Evolutionary conservation across 2,888 invertebrate genomes (phyloP), one percentile per base, ranked within the genome.

Genomic region (Ernsta delagoae): DNA sequence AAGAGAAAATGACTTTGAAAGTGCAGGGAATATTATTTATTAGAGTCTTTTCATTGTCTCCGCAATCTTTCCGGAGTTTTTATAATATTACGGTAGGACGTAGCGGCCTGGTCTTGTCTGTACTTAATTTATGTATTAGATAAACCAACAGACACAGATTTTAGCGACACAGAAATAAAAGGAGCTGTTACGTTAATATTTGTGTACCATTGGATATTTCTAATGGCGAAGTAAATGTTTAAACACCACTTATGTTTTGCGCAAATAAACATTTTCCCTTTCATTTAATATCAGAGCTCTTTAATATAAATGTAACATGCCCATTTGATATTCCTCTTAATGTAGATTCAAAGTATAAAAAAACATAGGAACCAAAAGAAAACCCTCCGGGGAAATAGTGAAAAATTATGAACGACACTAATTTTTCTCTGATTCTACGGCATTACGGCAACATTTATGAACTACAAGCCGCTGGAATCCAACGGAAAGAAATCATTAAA

Each of bases 401-500:
- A 3, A 24, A 39, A 50, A 71, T 59, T 66, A 72, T 70, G 48
- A 72, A 72, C 65, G 31, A 67, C 62, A 65, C 59, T 69, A 65
- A 72, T 72, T 72, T 60, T 59, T 70, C 70, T 70, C 68, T 50
- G 63, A 31, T 61, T 61, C 70, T 72, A 71, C 59, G 70, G 54
- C 69, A 66, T 72, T 65, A 70, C 68, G 71, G 71, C 66, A 73
- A 39, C 60, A 60, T 16, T 65, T 45, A 59, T 48, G 48, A 65
- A 65, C 59, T 31, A 56, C 56, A 64, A 43, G 56, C 43, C 50
- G 8, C 34, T 45, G 59, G 50, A 59, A 59, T 59, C 57, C 59
- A 66, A 66, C 41, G 59, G 50, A 53, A 56, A 45, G 45, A 41
- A 41, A 59, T 31, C 50, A 59, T 59, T 66, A 59, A 59, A 50